Conservation (phyloP, 2,888 invertebrate genomes). For the Xanthorhoe spadicearia region DNA sequence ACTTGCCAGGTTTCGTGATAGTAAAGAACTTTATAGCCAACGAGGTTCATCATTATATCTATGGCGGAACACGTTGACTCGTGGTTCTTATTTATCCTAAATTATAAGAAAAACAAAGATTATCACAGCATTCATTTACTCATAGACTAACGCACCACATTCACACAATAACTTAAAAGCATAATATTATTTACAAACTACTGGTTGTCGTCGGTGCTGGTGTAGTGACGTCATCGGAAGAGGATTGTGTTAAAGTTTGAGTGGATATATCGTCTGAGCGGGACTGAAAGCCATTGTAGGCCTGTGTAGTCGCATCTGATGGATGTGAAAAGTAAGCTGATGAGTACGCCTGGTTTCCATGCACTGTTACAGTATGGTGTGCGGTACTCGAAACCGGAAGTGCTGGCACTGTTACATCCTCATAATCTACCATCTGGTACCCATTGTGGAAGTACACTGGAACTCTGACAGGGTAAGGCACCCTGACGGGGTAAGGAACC, state of each 20-base stretch:
- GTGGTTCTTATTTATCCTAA: neutral
- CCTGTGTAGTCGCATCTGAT: conserved; percentile 38
- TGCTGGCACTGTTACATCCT: conserved; percentile 25
- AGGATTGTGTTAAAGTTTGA: conserved; percentile 11
- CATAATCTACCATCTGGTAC: conserved; percentile 50
- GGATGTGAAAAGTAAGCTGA: conserved; percentile 68
- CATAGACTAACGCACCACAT: conserved; percentile 50
- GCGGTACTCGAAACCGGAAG: conserved; percentile 27
- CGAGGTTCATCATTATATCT: no score
- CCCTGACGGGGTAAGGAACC: conserved; percentile 64
- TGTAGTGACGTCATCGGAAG: conserved; percentile 15
- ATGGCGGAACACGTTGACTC: no score
- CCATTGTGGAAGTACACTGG: conserved; percentile 69
- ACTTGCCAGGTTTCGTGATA: no score
- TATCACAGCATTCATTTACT: conserved; percentile 81
- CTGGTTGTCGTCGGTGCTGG: conserved; percentile 14
- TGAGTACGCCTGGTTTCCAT: conserved; percentile 62
- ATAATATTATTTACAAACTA: conserved; percentile 41
- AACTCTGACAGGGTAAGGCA: conserved; percentile 75
- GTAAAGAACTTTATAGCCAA: no score
- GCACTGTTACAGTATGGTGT: conserved; percentile 62
- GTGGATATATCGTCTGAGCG: conserved; percentile 7
- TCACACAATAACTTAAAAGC: conserved; percentile 60
- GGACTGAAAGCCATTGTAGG: conserved; percentile 32
- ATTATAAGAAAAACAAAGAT: conserved; percentile 41